Evolutionary conservation across 2,113 vertebrate species (phyloP).

Genomic region (Furnarius figulus): DNA sequence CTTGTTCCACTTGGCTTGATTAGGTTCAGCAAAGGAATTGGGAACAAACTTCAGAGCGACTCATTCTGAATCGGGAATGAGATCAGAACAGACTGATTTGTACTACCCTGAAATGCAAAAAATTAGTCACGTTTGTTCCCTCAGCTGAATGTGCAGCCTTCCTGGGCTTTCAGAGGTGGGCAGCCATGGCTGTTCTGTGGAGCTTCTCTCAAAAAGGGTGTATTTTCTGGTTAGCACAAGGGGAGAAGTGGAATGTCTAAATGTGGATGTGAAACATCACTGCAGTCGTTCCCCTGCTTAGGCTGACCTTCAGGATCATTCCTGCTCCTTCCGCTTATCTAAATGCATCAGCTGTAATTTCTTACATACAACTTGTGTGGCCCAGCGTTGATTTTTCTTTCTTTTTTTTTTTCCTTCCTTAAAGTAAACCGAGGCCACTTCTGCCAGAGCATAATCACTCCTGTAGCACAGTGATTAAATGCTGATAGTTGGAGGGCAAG

Average conservation of each 20-base stretch:
- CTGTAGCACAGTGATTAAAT: conserved; percentile 30
- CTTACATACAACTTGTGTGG: conserved; percentile 62
- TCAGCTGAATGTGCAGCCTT: not conserved
- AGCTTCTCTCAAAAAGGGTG: not conserved
- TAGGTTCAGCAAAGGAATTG: conserved; percentile 24
- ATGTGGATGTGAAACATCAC: not conserved
- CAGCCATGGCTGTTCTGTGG: not conserved
- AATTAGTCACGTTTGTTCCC: not conserved
- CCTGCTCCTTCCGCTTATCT: conserved; percentile 28
- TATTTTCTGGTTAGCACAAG: not conserved
- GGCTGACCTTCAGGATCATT: not conserved
- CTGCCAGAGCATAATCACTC: conserved; percentile 8
- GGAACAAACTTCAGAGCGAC: not conserved
- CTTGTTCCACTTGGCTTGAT: conserved; percentile 36
- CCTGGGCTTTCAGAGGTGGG: not conserved
- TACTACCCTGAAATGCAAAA: not conserved
- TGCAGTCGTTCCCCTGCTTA: not conserved
- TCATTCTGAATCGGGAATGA: not conserved
- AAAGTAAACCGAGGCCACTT: conserved; percentile 50
- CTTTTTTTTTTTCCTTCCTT: not conserved
- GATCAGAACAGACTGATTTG: not conserved
- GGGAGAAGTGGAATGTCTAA: not conserved
- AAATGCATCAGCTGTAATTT: conserved; percentile 12
- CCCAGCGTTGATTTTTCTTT: not conserved
- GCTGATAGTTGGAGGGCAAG: not conserved